Evolutionary conservation across 2,113 vertebrate species (phyloP).

Genomic region (Serranochromis macrocephalus): DNA sequence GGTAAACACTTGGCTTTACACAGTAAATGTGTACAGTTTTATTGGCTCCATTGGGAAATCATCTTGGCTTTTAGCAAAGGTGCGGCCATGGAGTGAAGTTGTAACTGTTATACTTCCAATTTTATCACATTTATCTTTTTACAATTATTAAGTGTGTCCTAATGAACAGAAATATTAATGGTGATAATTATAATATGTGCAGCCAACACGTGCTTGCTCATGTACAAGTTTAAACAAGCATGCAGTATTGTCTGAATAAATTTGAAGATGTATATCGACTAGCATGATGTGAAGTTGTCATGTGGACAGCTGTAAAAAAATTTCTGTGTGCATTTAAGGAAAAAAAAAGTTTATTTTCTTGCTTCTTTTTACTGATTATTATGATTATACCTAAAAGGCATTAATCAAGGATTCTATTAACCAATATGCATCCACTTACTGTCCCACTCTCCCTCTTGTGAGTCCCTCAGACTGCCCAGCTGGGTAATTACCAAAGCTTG

Average conservation of each 20-base stretch:
- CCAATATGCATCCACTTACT: background rate
- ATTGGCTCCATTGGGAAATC: background rate
- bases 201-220: background rate
- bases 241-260: background rate
- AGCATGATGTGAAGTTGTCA: background rate
- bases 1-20: constrained; percentile 6
- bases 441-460: background rate
- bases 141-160: background rate
- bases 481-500: constrained; percentile 43
- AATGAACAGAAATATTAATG: background rate
- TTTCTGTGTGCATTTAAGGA: background rate
- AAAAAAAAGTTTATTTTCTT: background rate
- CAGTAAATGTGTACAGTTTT: background rate
- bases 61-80: background rate
- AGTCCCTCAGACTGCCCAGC: background rate
- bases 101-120: background rate
- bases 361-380: constrained; percentile 24
- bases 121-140: background rate
- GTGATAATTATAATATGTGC: background rate
- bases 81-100: background rate
- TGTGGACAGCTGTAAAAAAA: background rate
- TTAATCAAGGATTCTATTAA: constrained; percentile 33
- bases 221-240: background rate
- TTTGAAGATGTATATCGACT: background rate
- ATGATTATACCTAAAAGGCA: constrained; percentile 28